These are phyloP conservation scores for Timandra comae DNA, from an alignment of 2,888 invertebrate genomes.

Conservation along the genomic window DNA sequence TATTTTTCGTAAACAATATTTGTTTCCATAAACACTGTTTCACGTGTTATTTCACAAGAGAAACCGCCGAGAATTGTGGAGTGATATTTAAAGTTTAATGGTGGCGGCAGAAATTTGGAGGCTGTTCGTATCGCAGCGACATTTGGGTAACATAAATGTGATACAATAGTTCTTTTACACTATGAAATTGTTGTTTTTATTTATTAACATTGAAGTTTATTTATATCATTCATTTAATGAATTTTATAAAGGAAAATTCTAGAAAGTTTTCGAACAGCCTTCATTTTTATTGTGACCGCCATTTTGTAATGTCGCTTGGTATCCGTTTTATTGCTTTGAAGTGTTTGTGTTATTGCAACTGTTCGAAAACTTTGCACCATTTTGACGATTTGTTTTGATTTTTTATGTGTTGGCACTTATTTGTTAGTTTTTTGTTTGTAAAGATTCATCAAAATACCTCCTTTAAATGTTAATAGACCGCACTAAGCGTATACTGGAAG, in stretches of 20 bases:
- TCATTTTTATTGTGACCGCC: slow-evolving; percentile 72
- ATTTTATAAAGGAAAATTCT: slow-evolving; percentile 46
- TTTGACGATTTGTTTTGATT: slow-evolving; percentile 33
- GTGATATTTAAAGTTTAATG: slow-evolving; percentile 46
- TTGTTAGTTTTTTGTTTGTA: too few species aligned
- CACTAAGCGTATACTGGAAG: too few species aligned
- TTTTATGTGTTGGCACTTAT: too few species aligned
- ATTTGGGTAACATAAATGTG: slow-evolving; percentile 56
- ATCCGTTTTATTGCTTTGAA: slow-evolving; percentile 41
- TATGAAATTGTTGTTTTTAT: slow-evolving; percentile 55
- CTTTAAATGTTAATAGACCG: too few species aligned
- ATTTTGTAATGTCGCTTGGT: slow-evolving; percentile 55
- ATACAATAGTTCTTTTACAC: slow-evolving; percentile 39
- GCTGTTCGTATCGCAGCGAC: slow-evolving; percentile 75
- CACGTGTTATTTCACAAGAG: slow-evolving; percentile 59
- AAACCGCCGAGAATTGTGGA: slow-evolving; percentile 54
- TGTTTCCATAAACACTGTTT: slow-evolving; percentile 84
- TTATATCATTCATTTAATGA: slow-evolving; percentile 26
- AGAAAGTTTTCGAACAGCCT: slow-evolving; percentile 83
- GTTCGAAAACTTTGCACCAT: slow-evolving; percentile 78
- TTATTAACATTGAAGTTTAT: slow-evolving; percentile 22
- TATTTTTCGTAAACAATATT: too few species aligned
- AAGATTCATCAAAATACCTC: too few species aligned
- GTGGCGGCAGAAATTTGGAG: slow-evolving; percentile 77
- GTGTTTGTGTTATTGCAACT: slow-evolving; percentile 66